These are phyloP conservation scores for Unio pictorum DNA, from an alignment of 2,888 invertebrate genomes.

Conservation along the genomic window DNA sequence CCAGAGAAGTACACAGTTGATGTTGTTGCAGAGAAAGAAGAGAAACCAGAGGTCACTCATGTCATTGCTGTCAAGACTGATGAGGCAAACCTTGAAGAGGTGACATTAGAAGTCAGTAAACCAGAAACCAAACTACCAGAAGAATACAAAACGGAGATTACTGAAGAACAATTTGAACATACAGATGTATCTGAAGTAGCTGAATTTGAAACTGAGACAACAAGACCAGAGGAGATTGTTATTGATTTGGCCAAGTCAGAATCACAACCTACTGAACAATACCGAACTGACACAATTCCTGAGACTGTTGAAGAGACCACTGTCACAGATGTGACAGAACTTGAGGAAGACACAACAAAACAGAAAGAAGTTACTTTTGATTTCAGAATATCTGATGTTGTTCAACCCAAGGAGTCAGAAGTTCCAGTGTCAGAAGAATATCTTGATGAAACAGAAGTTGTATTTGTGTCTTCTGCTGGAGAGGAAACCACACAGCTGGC, in stretches of 20 bases:
- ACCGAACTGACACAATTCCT: conserved; percentile 4
- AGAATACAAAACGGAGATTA: conserved; percentile 12
- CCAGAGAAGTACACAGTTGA: conserved; percentile 5
- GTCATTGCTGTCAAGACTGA: conserved; percentile 3
- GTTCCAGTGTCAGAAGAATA: background rate
- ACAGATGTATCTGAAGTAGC: conserved; percentile 17
- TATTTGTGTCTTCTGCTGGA: background rate
- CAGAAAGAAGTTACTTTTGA: conserved; percentile 13
- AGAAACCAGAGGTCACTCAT: conserved; percentile 12
- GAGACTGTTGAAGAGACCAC: conserved; percentile 11
- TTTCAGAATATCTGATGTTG: too few species aligned
- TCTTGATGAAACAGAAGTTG: conserved; percentile 7
- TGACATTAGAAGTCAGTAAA: conserved; percentile 14
- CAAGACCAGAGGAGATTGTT: conserved; percentile 9
- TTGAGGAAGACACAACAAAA: conserved; percentile 6
- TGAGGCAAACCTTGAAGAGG: conserved; percentile 21
- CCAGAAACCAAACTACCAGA: conserved; percentile 16
- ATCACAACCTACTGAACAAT: conserved; percentile 7
- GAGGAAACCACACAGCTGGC: conserved; percentile 2
- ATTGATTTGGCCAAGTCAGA: conserved; percentile 9
- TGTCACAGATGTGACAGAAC: conserved; percentile 5
- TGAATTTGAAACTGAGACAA: conserved; percentile 25
- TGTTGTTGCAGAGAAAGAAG: conserved; percentile 6
- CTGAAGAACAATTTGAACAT: conserved; percentile 15
- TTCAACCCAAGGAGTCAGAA: too few species aligned